Percentiles rank a stretch among this genome's conserved stretches.
Evolutionary conservation across 2,888 invertebrate genomes (phyloP).

Genomic region (Ceraclea dissimilis): DNA sequence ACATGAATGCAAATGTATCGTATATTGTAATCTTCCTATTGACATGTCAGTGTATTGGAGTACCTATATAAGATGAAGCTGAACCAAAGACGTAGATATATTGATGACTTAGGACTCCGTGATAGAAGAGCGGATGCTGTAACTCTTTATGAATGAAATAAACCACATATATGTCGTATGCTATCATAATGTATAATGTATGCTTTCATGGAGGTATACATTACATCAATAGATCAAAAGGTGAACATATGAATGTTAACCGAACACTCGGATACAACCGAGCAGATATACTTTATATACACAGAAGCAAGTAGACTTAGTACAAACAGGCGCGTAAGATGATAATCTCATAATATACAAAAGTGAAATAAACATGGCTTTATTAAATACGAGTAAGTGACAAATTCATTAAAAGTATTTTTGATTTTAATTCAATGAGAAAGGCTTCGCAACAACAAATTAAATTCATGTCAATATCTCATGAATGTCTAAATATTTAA

Average conservation of each 20-base stretch:
- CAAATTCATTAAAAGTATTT: not conserved
- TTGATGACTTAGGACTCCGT: not conserved
- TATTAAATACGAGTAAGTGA: not conserved
- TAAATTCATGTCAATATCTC: not conserved
- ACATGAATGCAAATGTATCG: constrained; percentile 1
- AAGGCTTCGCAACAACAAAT: not conserved
- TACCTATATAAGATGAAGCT: not conserved
- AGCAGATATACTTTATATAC: too few species aligned
- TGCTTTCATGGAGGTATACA: not conserved
- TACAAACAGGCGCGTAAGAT: too few species aligned
- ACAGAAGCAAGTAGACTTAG: too few species aligned
- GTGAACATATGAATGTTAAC: not conserved
- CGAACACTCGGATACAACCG: not conserved
- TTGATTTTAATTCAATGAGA: not conserved
- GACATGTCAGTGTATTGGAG: constrained; percentile 1
- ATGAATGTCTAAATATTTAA: not conserved
- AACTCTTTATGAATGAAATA: constrained; percentile 14
- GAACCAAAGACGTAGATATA: not conserved
- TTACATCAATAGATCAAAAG: constrained; percentile 1
- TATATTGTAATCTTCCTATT: not conserved
- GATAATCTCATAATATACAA: too few species aligned
- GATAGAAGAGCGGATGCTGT: constrained; percentile 15
- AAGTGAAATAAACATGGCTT: not conserved
- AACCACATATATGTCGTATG: not conserved
- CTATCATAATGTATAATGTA: not conserved